Percentiles rank a stretch among this genome's conserved stretches.
These are phyloP conservation scores for Apodemia mormo DNA, from an alignment of 2,888 invertebrate genomes.

Conservation along the genomic window DNA sequence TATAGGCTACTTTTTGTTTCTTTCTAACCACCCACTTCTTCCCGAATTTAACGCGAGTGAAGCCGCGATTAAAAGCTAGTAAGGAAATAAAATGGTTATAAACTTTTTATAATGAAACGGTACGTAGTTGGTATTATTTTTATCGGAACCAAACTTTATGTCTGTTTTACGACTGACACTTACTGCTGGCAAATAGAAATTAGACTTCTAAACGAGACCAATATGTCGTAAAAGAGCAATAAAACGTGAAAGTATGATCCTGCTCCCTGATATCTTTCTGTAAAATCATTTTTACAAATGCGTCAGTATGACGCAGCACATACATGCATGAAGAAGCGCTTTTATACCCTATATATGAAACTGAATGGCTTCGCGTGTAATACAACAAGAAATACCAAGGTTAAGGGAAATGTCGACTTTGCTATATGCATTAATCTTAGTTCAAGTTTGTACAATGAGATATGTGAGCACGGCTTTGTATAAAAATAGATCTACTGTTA, in stretches of 20 bases:
- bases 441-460: conserved; percentile 22
- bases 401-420: conserved; percentile 20
- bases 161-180: conserved; percentile 33
- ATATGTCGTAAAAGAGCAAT: conserved; percentile 36
- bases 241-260: conserved; percentile 24
- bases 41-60: too few species aligned
- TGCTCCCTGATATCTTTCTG: conserved; percentile 13
- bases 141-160: conserved; percentile 26
- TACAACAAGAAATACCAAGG: conserved; percentile 19
- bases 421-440: conserved; percentile 19
- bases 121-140: conserved; percentile 8
- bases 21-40: too few species aligned
- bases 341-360: conserved; percentile 8
- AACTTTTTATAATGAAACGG: conserved; percentile 2
- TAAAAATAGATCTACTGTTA: neutral
- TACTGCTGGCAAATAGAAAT: conserved; percentile 35
- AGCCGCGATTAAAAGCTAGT: too few species aligned
- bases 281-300: conserved; percentile 2
- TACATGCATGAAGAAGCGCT: conserved; percentile 1
- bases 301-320: conserved; percentile 11
- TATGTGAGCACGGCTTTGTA: conserved; percentile 6
- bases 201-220: conserved; percentile 35
- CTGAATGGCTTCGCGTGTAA: conserved; percentile 20
- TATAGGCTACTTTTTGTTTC: too few species aligned
- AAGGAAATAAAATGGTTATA: neutral